Conservation (phyloP, 2,113 vertebrate genomes). For the Pachyramphus minor region DNA sequence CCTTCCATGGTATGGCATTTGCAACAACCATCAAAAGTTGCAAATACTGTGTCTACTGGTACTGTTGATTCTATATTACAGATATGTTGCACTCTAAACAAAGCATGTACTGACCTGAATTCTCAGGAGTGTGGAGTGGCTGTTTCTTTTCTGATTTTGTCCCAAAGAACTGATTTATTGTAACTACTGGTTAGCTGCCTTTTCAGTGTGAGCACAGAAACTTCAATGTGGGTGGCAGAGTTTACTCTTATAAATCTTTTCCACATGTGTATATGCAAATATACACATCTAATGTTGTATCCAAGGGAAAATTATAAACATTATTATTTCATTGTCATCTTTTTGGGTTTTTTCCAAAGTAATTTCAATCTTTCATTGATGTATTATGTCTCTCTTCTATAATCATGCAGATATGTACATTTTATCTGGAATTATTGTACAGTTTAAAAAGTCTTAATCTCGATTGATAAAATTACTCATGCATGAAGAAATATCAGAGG, state of each 20-base stretch:
- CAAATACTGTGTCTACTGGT: background rate
- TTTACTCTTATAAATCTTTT: background rate
- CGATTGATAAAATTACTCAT: background rate
- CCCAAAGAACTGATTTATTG: background rate
- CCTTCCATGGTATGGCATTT: background rate
- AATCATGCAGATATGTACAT: background rate
- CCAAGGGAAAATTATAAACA: background rate
- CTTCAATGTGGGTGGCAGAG: background rate
- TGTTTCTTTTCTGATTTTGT: background rate
- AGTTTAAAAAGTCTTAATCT: background rate
- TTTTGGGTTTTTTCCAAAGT: background rate
- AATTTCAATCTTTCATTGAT: background rate
- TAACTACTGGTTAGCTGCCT: background rate
- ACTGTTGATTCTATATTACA: background rate
- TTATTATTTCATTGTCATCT: background rate
- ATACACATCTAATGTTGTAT: rapidly evolving
- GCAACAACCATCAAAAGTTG: background rate
- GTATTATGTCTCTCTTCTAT: background rate
- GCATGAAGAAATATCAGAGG: background rate
- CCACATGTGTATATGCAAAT: rapidly evolving
- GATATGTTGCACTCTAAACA: background rate
- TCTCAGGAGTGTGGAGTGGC: background rate
- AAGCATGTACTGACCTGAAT: background rate
- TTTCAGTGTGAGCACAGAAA: background rate
- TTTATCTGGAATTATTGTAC: background rate